These are phyloP conservation scores for Molanna angustata DNA, from an alignment of 2,888 invertebrate genomes.

Conservation along the genomic window DNA sequence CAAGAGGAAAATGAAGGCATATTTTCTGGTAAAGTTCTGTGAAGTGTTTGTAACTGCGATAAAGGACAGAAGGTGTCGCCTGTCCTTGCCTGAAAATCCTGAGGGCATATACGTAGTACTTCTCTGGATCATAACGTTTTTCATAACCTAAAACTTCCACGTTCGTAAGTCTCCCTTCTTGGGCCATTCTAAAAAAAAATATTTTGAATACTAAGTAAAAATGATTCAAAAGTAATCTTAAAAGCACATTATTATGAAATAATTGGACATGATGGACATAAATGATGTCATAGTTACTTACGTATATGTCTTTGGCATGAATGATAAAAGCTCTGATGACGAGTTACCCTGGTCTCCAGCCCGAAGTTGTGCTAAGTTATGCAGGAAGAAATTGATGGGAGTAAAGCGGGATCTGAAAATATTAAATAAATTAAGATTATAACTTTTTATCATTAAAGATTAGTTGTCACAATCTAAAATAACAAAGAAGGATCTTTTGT, in stretches of 20 bases:
- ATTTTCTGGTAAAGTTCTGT: conserved; percentile 95
- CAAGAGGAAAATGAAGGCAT: conserved; percentile 86
- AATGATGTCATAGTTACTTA: conserved; percentile 49
- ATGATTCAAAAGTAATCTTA: neutral
- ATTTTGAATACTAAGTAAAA: neutral
- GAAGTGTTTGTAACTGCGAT: conserved; percentile 95
- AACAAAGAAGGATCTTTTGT: no score
- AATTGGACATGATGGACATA: no score
- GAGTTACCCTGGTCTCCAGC: conserved; percentile 82
- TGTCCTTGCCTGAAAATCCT: conserved; percentile 81
- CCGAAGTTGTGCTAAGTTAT: conserved; percentile 91
- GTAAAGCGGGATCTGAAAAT: conserved; percentile 74
- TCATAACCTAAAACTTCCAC: conserved; percentile 87
- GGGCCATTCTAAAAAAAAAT: conserved; percentile 63
- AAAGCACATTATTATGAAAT: no score
- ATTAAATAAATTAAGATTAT: conserved; percentile 3
- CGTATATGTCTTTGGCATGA: conserved; percentile 93
- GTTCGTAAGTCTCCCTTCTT: conserved; percentile 83
- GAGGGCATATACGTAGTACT: conserved; percentile 93
- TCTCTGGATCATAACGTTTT: conserved; percentile 95
- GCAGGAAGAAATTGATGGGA: conserved; percentile 97
- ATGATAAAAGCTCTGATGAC: conserved; percentile 73
- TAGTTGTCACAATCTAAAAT: no score
- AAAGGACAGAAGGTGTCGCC: conserved; percentile 83
- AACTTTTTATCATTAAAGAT: no score